These are phyloP conservation scores for Dryococelus australis DNA, from an alignment of 2,888 invertebrate genomes.

Conservation along the genomic window DNA sequence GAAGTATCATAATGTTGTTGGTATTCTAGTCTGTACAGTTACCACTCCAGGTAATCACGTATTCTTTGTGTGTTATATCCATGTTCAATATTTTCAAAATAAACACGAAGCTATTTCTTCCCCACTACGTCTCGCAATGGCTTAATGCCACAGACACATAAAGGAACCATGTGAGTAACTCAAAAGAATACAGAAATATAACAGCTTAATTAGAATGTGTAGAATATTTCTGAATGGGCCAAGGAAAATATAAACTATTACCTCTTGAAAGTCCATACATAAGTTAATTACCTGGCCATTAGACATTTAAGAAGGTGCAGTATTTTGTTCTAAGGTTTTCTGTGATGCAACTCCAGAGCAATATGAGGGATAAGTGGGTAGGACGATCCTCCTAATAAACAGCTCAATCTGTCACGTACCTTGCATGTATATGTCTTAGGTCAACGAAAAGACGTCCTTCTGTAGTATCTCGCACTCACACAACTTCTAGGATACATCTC, in stretches of 20 bases:
- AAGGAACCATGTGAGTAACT: constrained; percentile 6
- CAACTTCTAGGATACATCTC: no score
- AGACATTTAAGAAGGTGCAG: background rate
- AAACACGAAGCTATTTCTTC: background rate
- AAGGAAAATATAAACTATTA: background rate
- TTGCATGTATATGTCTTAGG: background rate
- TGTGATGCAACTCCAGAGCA: constrained; percentile 17
- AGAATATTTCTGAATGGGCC: background rate
- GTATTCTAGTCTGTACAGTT: background rate
- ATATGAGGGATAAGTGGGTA: background rate
- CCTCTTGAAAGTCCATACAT: background rate
- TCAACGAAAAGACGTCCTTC: background rate
- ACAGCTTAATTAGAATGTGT: background rate
- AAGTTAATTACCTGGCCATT: background rate
- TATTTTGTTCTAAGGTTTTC: background rate
- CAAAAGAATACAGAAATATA: background rate
- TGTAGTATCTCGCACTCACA: no score
- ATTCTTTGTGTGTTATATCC: constrained; percentile 10
- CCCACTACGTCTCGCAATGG: background rate
- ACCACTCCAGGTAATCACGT: background rate
- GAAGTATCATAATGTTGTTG: background rate
- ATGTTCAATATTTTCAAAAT: background rate
- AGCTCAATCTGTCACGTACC: constrained; percentile 9
- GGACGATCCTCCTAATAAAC: background rate
- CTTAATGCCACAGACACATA: background rate